A percentile compares a stretch with the other conserved stretches of the same genome.
These are phyloP conservation scores for Microcebus ravelobensis DNA, from an alignment of 2,113 vertebrate genomes.

Conservation along the genomic window DNA sequence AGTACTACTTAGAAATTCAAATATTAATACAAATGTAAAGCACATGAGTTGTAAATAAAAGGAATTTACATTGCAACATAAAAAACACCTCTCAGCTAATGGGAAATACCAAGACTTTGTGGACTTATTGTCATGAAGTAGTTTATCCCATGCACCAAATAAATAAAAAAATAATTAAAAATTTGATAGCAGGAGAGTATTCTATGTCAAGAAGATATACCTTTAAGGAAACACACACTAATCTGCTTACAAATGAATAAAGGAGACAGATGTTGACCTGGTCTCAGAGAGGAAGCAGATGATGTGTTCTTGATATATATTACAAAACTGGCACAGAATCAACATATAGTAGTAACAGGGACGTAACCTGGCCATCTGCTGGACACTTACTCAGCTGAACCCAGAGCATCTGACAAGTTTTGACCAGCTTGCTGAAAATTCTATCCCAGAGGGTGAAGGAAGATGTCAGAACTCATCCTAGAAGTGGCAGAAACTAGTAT, in stretches of 20 bases:
- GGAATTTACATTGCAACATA: neutral
- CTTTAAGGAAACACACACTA: neutral
- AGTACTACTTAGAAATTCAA: neutral
- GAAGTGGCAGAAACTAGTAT: neutral
- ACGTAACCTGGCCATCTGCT: slow-evolving; percentile 19
- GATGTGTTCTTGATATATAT: neutral
- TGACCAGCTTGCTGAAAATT: slow-evolving; percentile 36
- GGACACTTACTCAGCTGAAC: neutral
- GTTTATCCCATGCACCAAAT: neutral
- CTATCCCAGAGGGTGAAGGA: neutral
- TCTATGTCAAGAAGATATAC: neutral
- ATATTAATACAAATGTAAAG: neutral
- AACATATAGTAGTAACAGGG: neutral
- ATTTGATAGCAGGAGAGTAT: neutral
- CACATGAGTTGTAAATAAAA: neutral
- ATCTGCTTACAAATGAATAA: neutral
- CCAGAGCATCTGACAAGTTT: slow-evolving; percentile 15
- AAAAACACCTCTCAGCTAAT: neutral
- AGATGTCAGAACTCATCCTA: neutral
- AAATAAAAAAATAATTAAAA: neutral
- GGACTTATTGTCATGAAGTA: neutral
- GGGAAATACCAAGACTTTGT: neutral
- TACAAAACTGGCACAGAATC: slow-evolving; percentile 20
- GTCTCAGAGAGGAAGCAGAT: slow-evolving; percentile 6
- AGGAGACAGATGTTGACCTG: neutral